Evolutionary conservation across 2,113 vertebrate genomes (phyloP), one percentile per base, ranked within the genome.

Genomic region (Himantopus leucocephalus): DNA sequence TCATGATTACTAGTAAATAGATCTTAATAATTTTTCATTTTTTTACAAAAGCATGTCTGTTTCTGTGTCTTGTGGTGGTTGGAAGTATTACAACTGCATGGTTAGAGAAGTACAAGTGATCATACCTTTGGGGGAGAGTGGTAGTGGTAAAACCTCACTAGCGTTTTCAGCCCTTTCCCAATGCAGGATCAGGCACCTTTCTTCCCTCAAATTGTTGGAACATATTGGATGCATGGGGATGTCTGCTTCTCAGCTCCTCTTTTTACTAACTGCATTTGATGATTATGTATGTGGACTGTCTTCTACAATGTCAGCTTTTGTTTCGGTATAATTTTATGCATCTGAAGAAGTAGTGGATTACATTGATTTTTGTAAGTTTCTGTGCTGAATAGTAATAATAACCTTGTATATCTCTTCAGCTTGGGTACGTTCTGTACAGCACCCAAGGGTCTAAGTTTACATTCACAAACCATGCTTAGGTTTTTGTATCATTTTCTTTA

Each of bases 71-170:
- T 80, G 8, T 1, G 5, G 10, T 47, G 9, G 18, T 52, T 76
- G n/a, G 41, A 89, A 80, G 29, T 58, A 13, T 2, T 58, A 6
- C 1, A 0, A 37, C 30, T 71, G 6, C 4, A 3, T 5, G 6
- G 30, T 35, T 39, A 50, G 32, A 43, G 39, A 59, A 76, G 18
- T 85, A 27, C 48, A 60, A 43, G n/a, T 15, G n/a, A 19, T 32
- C 2, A 1, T 63, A 53, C 20, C 12, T 75, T 41, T 68, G 5
- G 3, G 26, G 26, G 45, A 59, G 24, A 59, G 26, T 37, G 52
- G 5, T 43, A 8, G 19, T 34, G 9, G 6, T 52, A 30, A 85
- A 77, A 82, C 29, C 12, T 71, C 34, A 35, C 6, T 10, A 20
- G 18, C n/a, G 20, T 60, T 86, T 90, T 81, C 13, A 11, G 43